phyloP scores from a whole-genome alignment of 2,888 invertebrate genomes.

The Ecdyonurus torrentis region DNA sequence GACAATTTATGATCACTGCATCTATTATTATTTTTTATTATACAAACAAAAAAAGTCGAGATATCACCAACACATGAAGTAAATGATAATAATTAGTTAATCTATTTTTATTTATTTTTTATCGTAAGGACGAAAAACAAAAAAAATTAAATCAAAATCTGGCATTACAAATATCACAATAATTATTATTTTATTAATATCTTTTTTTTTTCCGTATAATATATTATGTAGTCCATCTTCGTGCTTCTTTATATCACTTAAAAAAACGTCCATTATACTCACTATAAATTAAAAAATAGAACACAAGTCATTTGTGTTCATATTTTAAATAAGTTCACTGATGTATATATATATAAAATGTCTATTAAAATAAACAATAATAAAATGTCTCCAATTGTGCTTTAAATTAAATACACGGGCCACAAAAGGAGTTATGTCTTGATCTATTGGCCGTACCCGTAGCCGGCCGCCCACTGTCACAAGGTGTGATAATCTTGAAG shows the following conservation, averaged over 20 bases:
- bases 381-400: not conserved
- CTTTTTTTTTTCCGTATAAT: not conserved
- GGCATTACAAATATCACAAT: not conserved
- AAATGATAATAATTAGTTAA: not conserved
- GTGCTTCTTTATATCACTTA: no score
- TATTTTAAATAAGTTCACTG: no score
- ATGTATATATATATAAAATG: no score
- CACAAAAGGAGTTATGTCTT: not conserved
- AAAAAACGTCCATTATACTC: not conserved
- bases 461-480: conserved; percentile 24
- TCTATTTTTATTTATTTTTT: not conserved
- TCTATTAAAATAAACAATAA: no score
- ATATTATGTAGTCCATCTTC: no score
- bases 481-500: conserved; percentile 22
- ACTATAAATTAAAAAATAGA: not conserved
- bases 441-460: conserved; percentile 20
- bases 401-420: not conserved
- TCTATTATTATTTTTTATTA: no score
- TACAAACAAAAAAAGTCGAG: not conserved
- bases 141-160: not conserved
- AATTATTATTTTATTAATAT: not conserved
- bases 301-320: no score
- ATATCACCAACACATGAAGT: not conserved
- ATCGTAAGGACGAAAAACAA: no score
- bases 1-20: no score